These are phyloP conservation scores for Spodoptera exigua DNA, from an alignment of 2,888 invertebrate genomes.

Conservation along the genomic window DNA sequence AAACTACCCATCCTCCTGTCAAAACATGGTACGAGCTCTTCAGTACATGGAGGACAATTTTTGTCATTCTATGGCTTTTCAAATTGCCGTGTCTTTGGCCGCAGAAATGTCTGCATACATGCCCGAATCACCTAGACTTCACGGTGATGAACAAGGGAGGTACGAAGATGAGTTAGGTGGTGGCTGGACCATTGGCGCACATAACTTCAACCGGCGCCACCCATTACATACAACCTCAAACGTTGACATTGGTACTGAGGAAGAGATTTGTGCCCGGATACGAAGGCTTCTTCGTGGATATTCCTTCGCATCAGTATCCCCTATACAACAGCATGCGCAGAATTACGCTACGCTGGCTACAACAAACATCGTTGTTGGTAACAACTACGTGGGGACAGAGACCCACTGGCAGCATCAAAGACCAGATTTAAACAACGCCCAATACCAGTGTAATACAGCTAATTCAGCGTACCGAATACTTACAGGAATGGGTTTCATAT, in stretches of 20 bases:
- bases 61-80: constrained; percentile 19
- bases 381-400: neutral
- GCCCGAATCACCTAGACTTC: constrained; percentile 17
- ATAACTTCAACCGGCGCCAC: neutral
- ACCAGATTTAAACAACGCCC: neutral
- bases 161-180: constrained; percentile 24
- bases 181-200: constrained; percentile 15
- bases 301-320: constrained; percentile 3
- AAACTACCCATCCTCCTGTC: constrained; percentile 13
- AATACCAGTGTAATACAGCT: constrained; percentile 25
- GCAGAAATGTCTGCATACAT: constrained; percentile 13
- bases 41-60: constrained; percentile 23
- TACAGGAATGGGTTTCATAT: constrained; percentile 9
- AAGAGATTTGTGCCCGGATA: neutral
- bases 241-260: constrained; percentile 11
- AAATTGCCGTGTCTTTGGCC: constrained; percentile 19
- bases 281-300: constrained; percentile 11
- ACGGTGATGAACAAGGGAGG: constrained; percentile 1
- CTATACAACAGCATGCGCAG: constrained; percentile 19
- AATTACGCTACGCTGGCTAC: neutral
- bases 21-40: constrained; percentile 19
- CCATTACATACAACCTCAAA: constrained; percentile 6
- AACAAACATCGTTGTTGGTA: neutral
- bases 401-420: constrained; percentile 9
- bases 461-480: constrained; percentile 22